Percentiles rank a stretch among this genome's conserved stretches.
phyloP scores from a whole-genome alignment of 1,140 invertebrate genomes.

The Ostrea edulis region DNA sequence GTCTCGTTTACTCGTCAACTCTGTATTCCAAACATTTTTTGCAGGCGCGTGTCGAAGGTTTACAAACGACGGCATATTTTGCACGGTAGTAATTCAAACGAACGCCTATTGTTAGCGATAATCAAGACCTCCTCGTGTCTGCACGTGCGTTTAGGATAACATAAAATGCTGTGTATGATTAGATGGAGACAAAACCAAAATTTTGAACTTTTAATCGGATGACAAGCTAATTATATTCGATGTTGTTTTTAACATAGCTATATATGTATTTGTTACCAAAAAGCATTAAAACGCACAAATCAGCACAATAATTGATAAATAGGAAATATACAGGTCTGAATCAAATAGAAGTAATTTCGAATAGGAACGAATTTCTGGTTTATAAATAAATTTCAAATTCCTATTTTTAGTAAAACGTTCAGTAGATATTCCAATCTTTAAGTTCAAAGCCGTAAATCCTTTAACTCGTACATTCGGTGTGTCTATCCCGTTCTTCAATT shows the following conservation, averaged over 20 bases:
- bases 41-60: constrained; percentile 3
- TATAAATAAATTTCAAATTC: no score
- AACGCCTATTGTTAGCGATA: background rate
- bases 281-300: no score
- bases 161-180: background rate
- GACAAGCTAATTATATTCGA: background rate
- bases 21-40: background rate
- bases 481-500: background rate
- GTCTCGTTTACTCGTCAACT: constrained; percentile 25
- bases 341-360: no score
- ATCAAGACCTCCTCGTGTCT: background rate
- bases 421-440: no score
- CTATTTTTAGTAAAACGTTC: no score
- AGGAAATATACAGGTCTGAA: no score
- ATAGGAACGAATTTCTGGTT: no score
- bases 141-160: background rate
- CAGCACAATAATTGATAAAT: no score
- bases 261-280: no score
- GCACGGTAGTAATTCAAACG: background rate
- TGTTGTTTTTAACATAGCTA: no score
- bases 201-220: constrained; percentile 3
- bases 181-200: background rate
- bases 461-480: background rate
- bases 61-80: background rate
- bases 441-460: no score